phyloP scores from a whole-genome alignment of 2,888 invertebrate species.

The Seira musarum region DNA sequence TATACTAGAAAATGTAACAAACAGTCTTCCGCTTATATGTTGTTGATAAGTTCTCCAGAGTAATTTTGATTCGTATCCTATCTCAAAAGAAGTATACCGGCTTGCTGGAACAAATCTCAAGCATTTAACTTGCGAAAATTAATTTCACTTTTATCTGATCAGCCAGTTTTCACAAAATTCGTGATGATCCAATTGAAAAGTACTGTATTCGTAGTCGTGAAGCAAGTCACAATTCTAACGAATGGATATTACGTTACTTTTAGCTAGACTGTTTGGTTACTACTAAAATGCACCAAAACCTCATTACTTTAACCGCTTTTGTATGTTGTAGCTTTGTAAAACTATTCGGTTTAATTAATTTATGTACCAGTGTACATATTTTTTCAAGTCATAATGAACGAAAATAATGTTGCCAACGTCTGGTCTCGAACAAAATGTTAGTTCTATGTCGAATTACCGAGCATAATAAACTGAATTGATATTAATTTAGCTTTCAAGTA shows the following conservation, averaged over 20 bases:
- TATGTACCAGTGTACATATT: too few species aligned
- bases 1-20: too few species aligned
- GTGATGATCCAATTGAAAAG: too few species aligned
- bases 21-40: too few species aligned
- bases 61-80: too few species aligned
- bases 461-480: not conserved
- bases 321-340: not conserved
- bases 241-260: not conserved
- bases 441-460: not conserved
- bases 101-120: too few species aligned
- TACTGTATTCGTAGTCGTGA: too few species aligned
- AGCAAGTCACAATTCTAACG: slow-evolving; percentile 47
- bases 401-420: slow-evolving; percentile 55
- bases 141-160: too few species aligned
- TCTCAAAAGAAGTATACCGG: too few species aligned
- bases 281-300: not conserved
- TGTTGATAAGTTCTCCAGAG: too few species aligned
- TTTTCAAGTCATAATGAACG: slow-evolving; percentile 45
- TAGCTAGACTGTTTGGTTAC: not conserved
- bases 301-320: slow-evolving; percentile 4
- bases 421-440: slow-evolving; percentile 42
- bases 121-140: too few species aligned
- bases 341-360: not conserved
- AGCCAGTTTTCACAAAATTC: too few species aligned
- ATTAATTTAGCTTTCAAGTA: not conserved